Conservation (phyloP, 1,140 invertebrate genomes). For the Leguminivora glycinivorella region DNA sequence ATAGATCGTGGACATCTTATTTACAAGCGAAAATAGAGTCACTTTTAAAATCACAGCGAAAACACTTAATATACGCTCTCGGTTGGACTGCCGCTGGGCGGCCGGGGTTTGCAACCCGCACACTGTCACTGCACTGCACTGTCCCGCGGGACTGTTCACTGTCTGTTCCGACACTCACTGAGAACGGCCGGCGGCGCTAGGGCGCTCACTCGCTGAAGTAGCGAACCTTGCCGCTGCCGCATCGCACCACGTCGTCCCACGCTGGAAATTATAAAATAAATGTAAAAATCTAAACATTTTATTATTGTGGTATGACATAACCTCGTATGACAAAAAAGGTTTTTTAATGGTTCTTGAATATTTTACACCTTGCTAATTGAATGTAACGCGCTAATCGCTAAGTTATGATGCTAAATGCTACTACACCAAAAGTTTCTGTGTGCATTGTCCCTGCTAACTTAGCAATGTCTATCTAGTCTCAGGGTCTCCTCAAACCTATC, state of each 20-base stretch:
- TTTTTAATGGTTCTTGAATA: too few species aligned
- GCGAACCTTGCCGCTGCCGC: conserved; percentile 67
- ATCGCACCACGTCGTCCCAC: conserved; percentile 79
- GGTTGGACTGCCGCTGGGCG: conserved; percentile 10
- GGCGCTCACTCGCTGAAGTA: conserved; percentile 72
- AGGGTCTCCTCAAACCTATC: too few species aligned
- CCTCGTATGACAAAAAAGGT: too few species aligned
- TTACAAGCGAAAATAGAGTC: conserved; percentile 40
- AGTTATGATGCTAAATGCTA: too few species aligned
- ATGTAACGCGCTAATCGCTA: too few species aligned
- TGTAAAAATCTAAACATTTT: too few species aligned
- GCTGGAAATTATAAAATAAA: conserved; percentile 59
- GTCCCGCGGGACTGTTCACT: not conserved
- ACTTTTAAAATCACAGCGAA: conserved; percentile 45
- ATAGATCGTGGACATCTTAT: conserved; percentile 36
- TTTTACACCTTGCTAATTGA: too few species aligned
- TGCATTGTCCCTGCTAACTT: too few species aligned
- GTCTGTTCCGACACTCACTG: not conserved
- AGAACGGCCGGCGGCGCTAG: not conserved
- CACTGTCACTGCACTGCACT: conserved; percentile 12
- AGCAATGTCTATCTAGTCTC: too few species aligned
- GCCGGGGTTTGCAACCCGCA: not conserved
- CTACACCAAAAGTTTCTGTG: too few species aligned
- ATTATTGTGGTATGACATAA: too few species aligned
- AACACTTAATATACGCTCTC: conserved; percentile 34